phyloP scores from a whole-genome alignment of 1,140 invertebrate species.

The Tachypleus tridentatus region DNA sequence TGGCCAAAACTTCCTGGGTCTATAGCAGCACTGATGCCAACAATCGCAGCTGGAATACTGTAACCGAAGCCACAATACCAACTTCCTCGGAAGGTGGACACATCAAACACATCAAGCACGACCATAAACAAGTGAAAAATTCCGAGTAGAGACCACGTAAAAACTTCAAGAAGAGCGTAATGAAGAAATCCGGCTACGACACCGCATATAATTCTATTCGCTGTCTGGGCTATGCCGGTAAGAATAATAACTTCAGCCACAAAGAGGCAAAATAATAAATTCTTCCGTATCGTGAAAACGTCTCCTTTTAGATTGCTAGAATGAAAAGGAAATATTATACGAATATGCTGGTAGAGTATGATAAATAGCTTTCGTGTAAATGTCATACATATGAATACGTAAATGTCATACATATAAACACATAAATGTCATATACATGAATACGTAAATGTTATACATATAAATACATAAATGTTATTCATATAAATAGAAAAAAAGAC shows the following conservation, averaged over 20 bases:
- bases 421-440: too few species aligned
- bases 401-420: too few species aligned
- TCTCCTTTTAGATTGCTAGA: slow-evolving; percentile 11
- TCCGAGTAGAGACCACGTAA: slow-evolving; percentile 68
- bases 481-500: too few species aligned
- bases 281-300: slow-evolving; percentile 33
- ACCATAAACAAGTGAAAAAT: slow-evolving; percentile 90
- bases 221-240: slow-evolving; percentile 75
- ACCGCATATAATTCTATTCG: slow-evolving; percentile 70
- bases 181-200: slow-evolving; percentile 82
- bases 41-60: slow-evolving; percentile 58
- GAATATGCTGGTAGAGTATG: too few species aligned
- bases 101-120: slow-evolving; percentile 87
- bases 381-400: too few species aligned
- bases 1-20: slow-evolving; percentile 78
- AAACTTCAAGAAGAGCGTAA: slow-evolving; percentile 87
- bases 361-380: too few species aligned
- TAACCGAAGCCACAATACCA: slow-evolving; percentile 78
- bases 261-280: slow-evolving; percentile 54
- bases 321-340: too few species aligned
- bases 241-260: slow-evolving; percentile 86
- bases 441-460: too few species aligned
- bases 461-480: too few species aligned
- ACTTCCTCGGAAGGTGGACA: slow-evolving; percentile 64
- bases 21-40: slow-evolving; percentile 59